These are phyloP conservation scores for chimpanzee (Pan troglodytes) DNA, from an alignment of 2,113 vertebrate genomes.

Conservation along the genomic window DNA sequence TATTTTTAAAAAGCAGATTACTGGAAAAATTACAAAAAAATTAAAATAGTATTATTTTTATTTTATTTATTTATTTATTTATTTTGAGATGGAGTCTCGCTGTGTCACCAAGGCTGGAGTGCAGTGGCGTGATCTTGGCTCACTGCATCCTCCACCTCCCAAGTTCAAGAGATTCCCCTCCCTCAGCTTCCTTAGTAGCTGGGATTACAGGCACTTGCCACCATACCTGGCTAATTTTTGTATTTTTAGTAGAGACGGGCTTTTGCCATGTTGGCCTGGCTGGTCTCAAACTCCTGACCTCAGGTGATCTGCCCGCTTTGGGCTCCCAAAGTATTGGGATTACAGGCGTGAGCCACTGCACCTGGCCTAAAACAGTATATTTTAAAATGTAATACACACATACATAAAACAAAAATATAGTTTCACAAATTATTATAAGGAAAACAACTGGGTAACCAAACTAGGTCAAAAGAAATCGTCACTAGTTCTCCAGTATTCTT, in stretches of 20 bases:
- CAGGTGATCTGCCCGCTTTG: accelerated
- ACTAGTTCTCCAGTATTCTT: neutral
- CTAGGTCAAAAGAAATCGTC: neutral
- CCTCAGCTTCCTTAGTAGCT: neutral
- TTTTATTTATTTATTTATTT: neutral
- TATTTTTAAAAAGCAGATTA: neutral
- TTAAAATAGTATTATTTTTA: neutral
- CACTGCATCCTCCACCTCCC: neutral
- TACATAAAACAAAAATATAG: neutral
- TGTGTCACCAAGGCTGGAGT: neutral
- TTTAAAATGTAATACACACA: neutral
- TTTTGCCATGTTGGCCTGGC: neutral
- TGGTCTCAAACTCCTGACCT: neutral
- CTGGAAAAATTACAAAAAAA: neutral
- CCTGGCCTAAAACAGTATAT: neutral
- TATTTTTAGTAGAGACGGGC: neutral
- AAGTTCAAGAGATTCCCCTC: neutral
- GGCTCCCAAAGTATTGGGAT: neutral
- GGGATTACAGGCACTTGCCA: neutral
- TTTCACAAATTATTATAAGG: neutral
- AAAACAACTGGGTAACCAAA: neutral
- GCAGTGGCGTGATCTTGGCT: neutral
- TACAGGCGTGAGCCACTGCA: neutral
- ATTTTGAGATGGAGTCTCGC: neutral
- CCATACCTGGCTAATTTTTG: neutral